Percentiles rank a stretch among this genome's conserved stretches.
Evolutionary conservation across 2,888 invertebrate species (phyloP).

Genomic region (Asteroscopus sphinx): DNA sequence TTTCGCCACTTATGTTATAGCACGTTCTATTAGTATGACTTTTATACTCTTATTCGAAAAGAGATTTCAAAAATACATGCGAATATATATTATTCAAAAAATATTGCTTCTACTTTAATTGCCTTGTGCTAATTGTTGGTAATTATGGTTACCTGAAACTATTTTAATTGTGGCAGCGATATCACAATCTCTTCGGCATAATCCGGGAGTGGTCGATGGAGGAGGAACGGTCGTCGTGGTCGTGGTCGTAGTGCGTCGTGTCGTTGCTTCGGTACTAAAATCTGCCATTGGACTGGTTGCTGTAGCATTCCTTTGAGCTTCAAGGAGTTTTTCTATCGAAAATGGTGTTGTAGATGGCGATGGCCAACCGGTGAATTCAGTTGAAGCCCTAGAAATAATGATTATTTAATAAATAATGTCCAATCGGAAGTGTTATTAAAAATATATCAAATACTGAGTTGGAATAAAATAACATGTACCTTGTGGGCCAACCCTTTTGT

Average conservation of each 20-base stretch:
- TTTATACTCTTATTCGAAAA: no score
- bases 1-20: no score
- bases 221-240: conserved; percentile 93
- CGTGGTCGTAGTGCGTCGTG: conserved; percentile 87
- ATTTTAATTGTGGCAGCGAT: conserved; percentile 96
- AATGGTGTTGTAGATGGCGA: conserved; percentile 96
- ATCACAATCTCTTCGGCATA: conserved; percentile 94
- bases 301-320: conserved; percentile 91
- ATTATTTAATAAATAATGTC: background rate
- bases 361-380: conserved; percentile 97
- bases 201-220: conserved; percentile 94
- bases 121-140: background rate
- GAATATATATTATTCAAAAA: background rate
- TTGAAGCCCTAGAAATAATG: conserved; percentile 93
- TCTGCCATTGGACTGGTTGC: conserved; percentile 87
- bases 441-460: background rate
- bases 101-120: background rate
- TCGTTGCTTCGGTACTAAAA: conserved; percentile 85
- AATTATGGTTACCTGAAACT: conserved; percentile 89
- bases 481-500: conserved; percentile 95
- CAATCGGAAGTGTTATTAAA: background rate
- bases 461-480: conserved; percentile 80
- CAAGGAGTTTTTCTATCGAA: conserved; percentile 94
- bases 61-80: background rate
- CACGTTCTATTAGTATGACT: background rate